Conservation (phyloP, 2,797 vertebrate species). For the Myotis pilosus region DNA sequence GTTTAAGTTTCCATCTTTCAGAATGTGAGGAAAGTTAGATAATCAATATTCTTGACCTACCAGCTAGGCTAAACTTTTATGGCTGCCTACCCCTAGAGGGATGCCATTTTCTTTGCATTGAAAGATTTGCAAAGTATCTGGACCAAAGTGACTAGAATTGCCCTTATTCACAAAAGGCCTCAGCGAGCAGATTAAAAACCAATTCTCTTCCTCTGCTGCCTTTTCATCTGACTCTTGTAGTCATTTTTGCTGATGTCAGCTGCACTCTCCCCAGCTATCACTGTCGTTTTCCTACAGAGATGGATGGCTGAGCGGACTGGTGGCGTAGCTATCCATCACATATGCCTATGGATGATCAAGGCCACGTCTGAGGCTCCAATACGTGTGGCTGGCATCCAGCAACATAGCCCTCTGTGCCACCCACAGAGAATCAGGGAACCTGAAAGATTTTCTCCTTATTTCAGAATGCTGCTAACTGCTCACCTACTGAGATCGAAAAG, state of each 20-base stretch:
- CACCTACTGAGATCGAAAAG: constrained; percentile 14
- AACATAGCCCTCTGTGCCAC: constrained; percentile 63
- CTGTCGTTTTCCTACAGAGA: constrained; percentile 77
- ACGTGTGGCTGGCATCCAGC: constrained; percentile 75
- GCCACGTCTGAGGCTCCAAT: constrained; percentile 75
- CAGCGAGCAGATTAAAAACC: constrained; percentile 64
- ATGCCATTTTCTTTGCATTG: constrained; percentile 7
- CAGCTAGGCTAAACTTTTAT: background rate
- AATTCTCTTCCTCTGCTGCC: constrained; percentile 17
- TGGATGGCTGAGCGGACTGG: constrained; percentile 71
- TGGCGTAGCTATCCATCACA: constrained; percentile 78
- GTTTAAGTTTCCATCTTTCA: constrained; percentile 52
- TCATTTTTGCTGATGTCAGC: constrained; percentile 80
- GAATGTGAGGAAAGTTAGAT: constrained; percentile 48
- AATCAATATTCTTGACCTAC: constrained; percentile 49
- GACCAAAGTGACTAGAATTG: constrained; percentile 52
- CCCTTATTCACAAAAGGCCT: constrained; percentile 60
- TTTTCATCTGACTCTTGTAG: constrained; percentile 60
- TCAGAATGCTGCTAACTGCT: constrained; percentile 63
- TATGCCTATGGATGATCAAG: constrained; percentile 71
- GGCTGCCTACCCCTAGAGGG: background rate
- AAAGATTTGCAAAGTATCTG: constrained; percentile 45
- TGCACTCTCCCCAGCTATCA: constrained; percentile 69
- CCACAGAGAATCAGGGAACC: constrained; percentile 70
- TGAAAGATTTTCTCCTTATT: constrained; percentile 78